Evolutionary conservation across 2,797 vertebrate genomes (phyloP), one percentile per base, ranked within the genome.

Genomic region (Lerista edwardsae): DNA sequence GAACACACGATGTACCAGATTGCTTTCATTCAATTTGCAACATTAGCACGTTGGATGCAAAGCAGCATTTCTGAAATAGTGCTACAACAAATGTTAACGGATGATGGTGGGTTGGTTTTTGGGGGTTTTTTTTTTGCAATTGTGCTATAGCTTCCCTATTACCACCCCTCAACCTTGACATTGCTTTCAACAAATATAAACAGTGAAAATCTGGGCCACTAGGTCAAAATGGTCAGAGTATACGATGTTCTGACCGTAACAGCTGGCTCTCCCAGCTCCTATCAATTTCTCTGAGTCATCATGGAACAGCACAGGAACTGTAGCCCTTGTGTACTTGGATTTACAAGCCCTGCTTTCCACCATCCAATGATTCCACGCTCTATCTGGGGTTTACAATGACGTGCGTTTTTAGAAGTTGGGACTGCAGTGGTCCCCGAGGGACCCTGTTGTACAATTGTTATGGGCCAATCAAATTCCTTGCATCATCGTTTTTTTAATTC

Each of bases 231-330:
- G 25, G 73, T 67, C 29, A 85, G 23, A 59, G 34, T 44, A 31
- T 75, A 80, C 69, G 59, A 68, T 75, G 78, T 80, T 80, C 84
- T 75, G 76, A 79, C 62, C 64, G 23, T 55, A 62, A 84, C 44
- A 39, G 59, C 81, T 65, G 62, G 62, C 59, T 55, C 75, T 64
- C 82, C 55, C 57, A 34, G 80, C 55, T 41, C 79, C 82, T 71
- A 39, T 72, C 75, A n/a, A 27, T n/a, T 29, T 80, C 64, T 80
- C 78, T 80, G 78, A 85, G 84, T 80, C 77, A 85, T 59, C 44
- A 44, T 7, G 3, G 17, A 80, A 62, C 19, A 75, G 17, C 62
- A 69, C 62, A 64, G 47, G 57, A 64, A 47, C 51, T 11, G 1
- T n/a, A 25, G 75, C 68, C 25, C 29, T 41, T 44, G n/a, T 5